Percentiles rank a stretch among this genome's conserved stretches.
phyloP scores from a whole-genome alignment of 2,113 vertebrate species.

The Catagonus wagneri region DNA sequence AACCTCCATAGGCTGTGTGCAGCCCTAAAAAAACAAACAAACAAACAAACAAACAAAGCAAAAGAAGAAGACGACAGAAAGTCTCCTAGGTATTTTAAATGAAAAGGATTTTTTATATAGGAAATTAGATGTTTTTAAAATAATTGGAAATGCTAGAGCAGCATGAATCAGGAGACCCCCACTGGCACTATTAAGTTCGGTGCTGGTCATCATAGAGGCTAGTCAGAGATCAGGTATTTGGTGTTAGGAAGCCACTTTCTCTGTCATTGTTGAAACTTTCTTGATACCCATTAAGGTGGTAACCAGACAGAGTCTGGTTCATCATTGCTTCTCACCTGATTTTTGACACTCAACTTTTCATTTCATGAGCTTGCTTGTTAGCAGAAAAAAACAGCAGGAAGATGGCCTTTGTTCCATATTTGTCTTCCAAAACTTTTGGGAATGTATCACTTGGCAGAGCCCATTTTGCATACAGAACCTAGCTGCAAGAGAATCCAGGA shows the following conservation, averaged over 20 bases:
- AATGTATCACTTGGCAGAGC: neutral
- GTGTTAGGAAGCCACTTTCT: neutral
- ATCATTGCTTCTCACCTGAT: neutral
- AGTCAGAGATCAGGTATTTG: conserved; percentile 14
- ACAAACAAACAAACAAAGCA: too few relatives aligned
- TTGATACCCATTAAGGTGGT: conserved; percentile 2
- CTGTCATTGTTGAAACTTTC: conserved; percentile 7
- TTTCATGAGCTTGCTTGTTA: conserved; percentile 15
- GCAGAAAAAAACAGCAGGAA: neutral
- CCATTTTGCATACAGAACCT: neutral
- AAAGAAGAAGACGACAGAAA: neutral
- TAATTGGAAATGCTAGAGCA: neutral
- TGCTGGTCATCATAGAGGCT: neutral
- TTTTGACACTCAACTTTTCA: neutral
- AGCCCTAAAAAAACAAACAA: too few relatives aligned
- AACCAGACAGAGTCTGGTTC: neutral
- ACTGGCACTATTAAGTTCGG: neutral
- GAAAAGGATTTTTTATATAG: neutral
- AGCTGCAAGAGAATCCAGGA: neutral
- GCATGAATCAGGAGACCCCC: neutral
- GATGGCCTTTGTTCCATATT: neutral
- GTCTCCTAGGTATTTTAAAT: neutral
- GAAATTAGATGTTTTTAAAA: conserved; percentile 19
- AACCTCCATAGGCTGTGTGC: too few relatives aligned
- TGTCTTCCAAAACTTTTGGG: neutral